Evolutionary conservation across 2,888 invertebrate genomes (phyloP).

Genomic region (Electrophaes corylata): DNA sequence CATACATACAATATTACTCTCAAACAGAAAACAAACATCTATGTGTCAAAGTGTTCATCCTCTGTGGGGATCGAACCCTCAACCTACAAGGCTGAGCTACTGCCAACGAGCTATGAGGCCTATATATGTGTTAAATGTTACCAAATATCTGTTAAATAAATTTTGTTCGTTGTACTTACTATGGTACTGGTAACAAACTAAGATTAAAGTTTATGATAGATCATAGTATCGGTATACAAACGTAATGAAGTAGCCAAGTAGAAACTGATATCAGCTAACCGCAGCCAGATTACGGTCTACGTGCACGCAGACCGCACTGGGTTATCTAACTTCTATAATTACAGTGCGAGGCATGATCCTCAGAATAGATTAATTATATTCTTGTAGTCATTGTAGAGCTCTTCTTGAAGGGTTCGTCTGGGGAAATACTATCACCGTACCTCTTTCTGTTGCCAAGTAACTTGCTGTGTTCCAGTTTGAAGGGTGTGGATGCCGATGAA

Average conservation of each 20-base stretch:
- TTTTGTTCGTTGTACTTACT: background rate
- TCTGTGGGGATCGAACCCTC: too few species aligned
- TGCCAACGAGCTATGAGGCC: too few species aligned
- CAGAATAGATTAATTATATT: constrained; percentile 2
- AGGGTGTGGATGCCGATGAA: too few species aligned
- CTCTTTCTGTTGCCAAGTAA: too few species aligned
- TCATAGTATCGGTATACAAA: constrained; percentile 18
- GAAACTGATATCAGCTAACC: constrained; percentile 53
- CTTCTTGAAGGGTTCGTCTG: too few species aligned
- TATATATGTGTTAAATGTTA: background rate
- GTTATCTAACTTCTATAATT: constrained; percentile 36
- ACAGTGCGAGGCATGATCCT: constrained; percentile 14
- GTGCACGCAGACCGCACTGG: constrained; percentile 30
- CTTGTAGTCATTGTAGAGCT: too few species aligned
- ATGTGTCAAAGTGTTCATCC: too few species aligned
- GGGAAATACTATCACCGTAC: too few species aligned
- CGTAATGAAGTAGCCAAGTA: constrained; percentile 36
- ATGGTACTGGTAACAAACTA: background rate
- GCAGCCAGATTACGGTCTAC: constrained; percentile 44
- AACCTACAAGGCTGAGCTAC: too few species aligned
- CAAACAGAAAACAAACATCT: too few species aligned
- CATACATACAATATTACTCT: too few species aligned
- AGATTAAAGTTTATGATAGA: constrained; percentile 27
- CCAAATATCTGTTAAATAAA: background rate
- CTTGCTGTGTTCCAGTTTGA: too few species aligned